Percentiles rank a stretch among this genome's conserved stretches.
Conservation (phyloP, 2,113 vertebrate species). For the Dromaius novaehollandiae region DNA sequence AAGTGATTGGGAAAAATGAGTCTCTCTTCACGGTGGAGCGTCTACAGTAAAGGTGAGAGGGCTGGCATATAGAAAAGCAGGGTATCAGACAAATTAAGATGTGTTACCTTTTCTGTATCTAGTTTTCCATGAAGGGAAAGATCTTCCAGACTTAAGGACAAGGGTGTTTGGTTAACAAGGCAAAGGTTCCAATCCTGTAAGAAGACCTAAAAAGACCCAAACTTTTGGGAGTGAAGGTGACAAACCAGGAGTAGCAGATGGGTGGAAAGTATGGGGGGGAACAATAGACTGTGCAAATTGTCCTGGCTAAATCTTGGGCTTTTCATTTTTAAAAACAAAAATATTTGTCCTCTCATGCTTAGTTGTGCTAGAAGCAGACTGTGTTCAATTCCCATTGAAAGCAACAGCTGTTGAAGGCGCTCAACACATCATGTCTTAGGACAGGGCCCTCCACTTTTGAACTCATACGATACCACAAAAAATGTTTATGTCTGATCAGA, state of each 20-base stretch:
- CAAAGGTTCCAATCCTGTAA: neutral
- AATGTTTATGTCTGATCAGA: accelerated
- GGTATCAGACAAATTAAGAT: neutral
- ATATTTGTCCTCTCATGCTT: neutral
- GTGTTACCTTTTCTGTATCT: neutral
- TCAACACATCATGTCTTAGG: neutral
- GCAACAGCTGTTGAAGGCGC: neutral
- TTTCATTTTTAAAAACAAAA: neutral
- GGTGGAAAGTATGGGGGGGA: neutral
- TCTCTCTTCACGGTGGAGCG: neutral
- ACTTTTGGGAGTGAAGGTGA: neutral
- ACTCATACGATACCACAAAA: neutral
- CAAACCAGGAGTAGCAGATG: neutral
- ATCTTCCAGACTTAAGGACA: neutral
- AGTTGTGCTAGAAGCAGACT: neutral
- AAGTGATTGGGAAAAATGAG: neutral
- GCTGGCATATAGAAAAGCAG: accelerated
- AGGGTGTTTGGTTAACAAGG: neutral
- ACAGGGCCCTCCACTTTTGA: neutral
- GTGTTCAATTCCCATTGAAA: neutral
- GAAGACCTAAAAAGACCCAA: neutral
- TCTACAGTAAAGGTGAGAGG: neutral
- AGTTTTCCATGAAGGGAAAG: neutral
- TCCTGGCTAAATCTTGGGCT: neutral
- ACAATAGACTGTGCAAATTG: neutral